Evolutionary conservation across 2,888 invertebrate genomes (phyloP).

Genomic region (Amaurobius ferox): DNA sequence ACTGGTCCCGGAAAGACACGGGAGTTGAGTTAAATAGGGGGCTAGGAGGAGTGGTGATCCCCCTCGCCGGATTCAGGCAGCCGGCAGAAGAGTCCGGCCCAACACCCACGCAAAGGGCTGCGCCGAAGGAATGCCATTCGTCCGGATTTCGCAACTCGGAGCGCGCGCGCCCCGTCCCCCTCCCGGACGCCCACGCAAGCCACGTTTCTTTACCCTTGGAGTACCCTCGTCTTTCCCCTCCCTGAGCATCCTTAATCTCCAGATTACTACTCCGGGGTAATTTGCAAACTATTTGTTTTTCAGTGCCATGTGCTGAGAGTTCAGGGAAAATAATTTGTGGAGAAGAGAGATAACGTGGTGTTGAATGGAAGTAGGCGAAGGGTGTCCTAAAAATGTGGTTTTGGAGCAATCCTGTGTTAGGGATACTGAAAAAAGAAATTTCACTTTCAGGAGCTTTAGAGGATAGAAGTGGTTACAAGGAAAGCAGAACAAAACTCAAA

Average conservation of each 20-base stretch:
- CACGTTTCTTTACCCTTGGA: neutral
- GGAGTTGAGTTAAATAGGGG: slow-evolving; percentile 64
- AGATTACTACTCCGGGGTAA: neutral
- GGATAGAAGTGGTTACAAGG: no score
- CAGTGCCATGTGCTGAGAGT: neutral
- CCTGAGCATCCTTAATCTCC: neutral
- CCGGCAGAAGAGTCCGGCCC: slow-evolving; percentile 35
- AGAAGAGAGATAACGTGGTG: neutral
- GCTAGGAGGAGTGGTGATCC: slow-evolving; percentile 15
- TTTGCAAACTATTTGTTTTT: neutral
- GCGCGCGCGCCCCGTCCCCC: neutral
- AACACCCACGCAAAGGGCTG: slow-evolving; percentile 61
- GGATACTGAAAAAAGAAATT: no score
- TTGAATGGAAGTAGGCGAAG: neutral
- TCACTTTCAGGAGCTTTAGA: no score
- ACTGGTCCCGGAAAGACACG: slow-evolving; percentile 58
- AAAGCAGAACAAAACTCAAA: no score
- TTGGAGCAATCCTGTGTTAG: no score
- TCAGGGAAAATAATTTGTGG: no score
- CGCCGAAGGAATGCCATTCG: slow-evolving; percentile 39
- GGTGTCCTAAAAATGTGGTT: no score
- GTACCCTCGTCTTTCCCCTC: neutral
- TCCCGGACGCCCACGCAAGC: slow-evolving; percentile 39
- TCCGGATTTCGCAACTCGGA: slow-evolving; percentile 13
- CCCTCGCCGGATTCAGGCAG: slow-evolving; percentile 4